A percentile compares a stretch with the other conserved stretches of the same genome.
Conservation (phyloP, 2,888 invertebrate genomes). For the Stictocephala bisonia region DNA sequence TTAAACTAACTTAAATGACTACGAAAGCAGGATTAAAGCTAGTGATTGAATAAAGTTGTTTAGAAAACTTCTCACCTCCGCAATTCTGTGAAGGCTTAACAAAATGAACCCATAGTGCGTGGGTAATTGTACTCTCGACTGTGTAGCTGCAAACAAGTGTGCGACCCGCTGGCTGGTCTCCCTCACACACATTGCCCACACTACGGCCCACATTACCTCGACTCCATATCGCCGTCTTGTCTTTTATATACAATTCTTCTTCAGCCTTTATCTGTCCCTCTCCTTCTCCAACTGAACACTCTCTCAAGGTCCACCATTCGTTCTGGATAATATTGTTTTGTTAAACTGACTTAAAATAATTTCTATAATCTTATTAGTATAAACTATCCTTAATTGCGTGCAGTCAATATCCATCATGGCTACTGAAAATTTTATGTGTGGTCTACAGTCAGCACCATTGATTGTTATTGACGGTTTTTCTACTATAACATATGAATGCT, state of each 20-base stretch:
- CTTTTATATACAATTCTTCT: constrained; percentile 89
- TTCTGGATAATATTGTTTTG: constrained; percentile 56
- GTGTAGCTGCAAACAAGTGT: constrained; percentile 77
- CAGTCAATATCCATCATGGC: no score
- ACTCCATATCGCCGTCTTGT: constrained; percentile 83
- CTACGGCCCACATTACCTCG: constrained; percentile 56
- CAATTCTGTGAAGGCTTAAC: constrained; percentile 63
- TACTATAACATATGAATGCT: no score
- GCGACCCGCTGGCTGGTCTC: constrained; percentile 61
- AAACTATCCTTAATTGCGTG: no score
- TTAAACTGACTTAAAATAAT: neutral
- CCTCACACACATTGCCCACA: constrained; percentile 51
- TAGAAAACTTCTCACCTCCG: constrained; percentile 25
- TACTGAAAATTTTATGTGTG: no score
- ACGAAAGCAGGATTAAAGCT: no score
- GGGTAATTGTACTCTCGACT: constrained; percentile 82
- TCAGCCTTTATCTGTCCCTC: constrained; percentile 69
- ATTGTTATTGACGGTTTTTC: no score
- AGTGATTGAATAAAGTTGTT: no score
- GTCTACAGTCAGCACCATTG: no score
- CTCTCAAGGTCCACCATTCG: constrained; percentile 70
- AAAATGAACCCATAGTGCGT: constrained; percentile 80
- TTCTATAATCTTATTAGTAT: neutral
- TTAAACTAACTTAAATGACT: no score
- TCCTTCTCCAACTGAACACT: constrained; percentile 68